Percentiles rank a stretch among this genome's conserved stretches.
phyloP scores from a whole-genome alignment of 1,140 invertebrate species.

The Stratiolaelaps scimitus region DNA sequence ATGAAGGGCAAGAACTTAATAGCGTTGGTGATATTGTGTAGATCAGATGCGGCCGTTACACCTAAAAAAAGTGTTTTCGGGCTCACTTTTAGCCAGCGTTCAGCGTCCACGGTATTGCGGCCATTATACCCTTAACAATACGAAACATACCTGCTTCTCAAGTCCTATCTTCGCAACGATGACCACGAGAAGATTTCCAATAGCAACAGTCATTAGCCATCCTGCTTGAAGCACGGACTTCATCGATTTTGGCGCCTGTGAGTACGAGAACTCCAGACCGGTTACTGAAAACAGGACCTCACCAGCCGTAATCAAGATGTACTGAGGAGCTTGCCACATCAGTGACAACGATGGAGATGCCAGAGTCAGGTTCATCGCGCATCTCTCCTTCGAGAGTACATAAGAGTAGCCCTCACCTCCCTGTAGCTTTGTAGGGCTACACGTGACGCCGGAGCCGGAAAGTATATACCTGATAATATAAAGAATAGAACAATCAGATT shows the following conservation, averaged over 20 bases:
- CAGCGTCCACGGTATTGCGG: too few relatives aligned
- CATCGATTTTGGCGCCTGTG: slow-evolving; percentile 72
- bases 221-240: slow-evolving; percentile 77
- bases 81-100: too few relatives aligned
- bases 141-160: slow-evolving; percentile 47
- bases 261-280: slow-evolving; percentile 78
- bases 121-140: too few relatives aligned
- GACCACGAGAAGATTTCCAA: slow-evolving; percentile 80
- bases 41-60: too few relatives aligned
- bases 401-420: slow-evolving; percentile 32
- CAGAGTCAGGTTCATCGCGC: slow-evolving; percentile 1
- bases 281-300: slow-evolving; percentile 81
- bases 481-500: too few relatives aligned
- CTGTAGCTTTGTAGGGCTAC: slow-evolving; percentile 26
- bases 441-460: neutral
- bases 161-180: slow-evolving; percentile 60
- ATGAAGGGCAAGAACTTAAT: too few relatives aligned
- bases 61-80: too few relatives aligned
- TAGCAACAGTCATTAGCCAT: slow-evolving; percentile 75
- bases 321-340: slow-evolving; percentile 71
- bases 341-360: slow-evolving; percentile 39
- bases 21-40: too few relatives aligned
- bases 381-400: neutral
- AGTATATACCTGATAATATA: slow-evolving; percentile 31
- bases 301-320: slow-evolving; percentile 66